Evolutionary conservation across 30 jellyfish, hydroid and myxozoan genomes (phyloP).

Genomic region (Clytia hemisphaerica): DNA sequence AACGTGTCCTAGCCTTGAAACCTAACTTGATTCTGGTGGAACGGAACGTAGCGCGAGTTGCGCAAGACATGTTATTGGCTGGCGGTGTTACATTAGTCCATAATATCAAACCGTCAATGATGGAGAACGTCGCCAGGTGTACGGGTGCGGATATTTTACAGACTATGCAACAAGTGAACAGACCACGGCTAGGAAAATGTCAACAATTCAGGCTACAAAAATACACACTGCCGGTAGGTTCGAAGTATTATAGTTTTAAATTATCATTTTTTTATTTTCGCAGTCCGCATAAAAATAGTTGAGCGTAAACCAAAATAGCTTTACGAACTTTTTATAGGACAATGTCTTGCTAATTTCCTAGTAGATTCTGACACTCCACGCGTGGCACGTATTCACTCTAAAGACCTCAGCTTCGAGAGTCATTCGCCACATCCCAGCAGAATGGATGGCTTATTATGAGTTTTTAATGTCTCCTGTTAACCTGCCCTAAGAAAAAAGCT

Average conservation of each 20-base stretch:
- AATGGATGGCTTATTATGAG: too few relatives aligned
- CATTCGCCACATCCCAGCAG: too few relatives aligned
- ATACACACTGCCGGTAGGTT: constrained; percentile 56
- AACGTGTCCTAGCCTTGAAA: constrained; percentile 63
- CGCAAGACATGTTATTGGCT: constrained; percentile 80
- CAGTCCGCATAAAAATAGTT: too few relatives aligned
- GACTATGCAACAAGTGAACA: constrained; percentile 86
- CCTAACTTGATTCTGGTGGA: constrained; percentile 90
- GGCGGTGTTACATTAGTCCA: constrained; percentile 82
- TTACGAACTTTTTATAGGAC: too few relatives aligned
- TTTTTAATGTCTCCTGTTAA: too few relatives aligned
- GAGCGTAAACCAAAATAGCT: too few relatives aligned
- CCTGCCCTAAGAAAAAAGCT: too few relatives aligned
- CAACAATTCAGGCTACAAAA: constrained; percentile 77
- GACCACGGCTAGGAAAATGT: constrained; percentile 80
- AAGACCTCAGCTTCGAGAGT: too few relatives aligned
- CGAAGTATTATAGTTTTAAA: not conserved
- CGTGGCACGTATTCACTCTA: too few relatives aligned
- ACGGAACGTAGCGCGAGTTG: constrained; percentile 84
- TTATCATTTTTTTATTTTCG: not conserved
- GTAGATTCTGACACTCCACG: too few relatives aligned
- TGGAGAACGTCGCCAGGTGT: constrained; percentile 90
- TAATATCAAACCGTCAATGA: constrained; percentile 70
- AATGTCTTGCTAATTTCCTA: too few relatives aligned
- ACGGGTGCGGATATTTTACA: constrained; percentile 83